Evolutionary conservation across 2,888 invertebrate species (phyloP).

Genomic region (Rotaria macrura): DNA sequence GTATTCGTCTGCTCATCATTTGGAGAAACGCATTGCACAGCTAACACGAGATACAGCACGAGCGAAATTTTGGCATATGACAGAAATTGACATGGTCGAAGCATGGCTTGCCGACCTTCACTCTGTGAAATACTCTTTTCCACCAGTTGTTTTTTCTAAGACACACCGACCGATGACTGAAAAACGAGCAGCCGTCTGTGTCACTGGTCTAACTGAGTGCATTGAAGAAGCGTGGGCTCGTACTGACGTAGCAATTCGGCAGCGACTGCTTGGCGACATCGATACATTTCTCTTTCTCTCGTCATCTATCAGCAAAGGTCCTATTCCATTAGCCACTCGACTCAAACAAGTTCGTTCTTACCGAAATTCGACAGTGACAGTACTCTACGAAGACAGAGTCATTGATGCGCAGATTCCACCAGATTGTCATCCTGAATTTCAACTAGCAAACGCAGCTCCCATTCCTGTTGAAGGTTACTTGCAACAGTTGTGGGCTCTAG

Average conservation of each 20-base stretch:
- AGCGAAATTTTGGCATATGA: too few relatives aligned
- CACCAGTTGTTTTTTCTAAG: too few relatives aligned
- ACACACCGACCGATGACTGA: neutral
- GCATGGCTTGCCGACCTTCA: too few relatives aligned
- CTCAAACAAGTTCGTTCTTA: neutral
- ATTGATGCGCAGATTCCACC: neutral
- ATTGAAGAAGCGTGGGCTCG: neutral
- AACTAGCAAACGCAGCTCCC: neutral
- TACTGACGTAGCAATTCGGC: neutral
- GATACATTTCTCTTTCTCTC: neutral
- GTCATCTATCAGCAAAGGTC: neutral
- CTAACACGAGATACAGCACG: too few relatives aligned
- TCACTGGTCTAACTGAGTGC: neutral
- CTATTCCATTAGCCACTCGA: neutral
- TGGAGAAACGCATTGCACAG: too few relatives aligned
- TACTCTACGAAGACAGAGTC: neutral
- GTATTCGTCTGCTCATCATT: too few relatives aligned
- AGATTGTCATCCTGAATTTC: neutral
- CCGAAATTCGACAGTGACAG: neutral
- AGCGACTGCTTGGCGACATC: neutral
- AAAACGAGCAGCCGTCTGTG: neutral
- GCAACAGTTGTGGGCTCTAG: neutral
- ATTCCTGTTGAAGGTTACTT: neutral
- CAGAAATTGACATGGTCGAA: too few relatives aligned
- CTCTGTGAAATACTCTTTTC: too few relatives aligned